These are phyloP conservation scores for Tolypeutes matacus DNA, from an alignment of 2,797 vertebrate genomes.

Conservation along the genomic window DNA sequence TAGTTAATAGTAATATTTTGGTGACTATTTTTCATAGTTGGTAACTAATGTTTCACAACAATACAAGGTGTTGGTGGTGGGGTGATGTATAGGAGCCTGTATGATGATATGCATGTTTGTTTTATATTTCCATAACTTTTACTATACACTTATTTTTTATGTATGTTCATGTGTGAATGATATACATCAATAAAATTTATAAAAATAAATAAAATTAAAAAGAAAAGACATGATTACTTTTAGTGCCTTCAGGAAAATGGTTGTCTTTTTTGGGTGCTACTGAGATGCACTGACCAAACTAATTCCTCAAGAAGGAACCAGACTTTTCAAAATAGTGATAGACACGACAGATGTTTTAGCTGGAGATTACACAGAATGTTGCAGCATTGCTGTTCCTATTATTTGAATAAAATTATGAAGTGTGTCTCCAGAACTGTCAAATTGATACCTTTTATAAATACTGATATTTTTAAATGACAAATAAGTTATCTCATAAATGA, in stretches of 20 bases:
- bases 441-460: slow-evolving; percentile 72
- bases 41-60: too few species aligned
- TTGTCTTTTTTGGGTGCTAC: slow-evolving; percentile 4
- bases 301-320: slow-evolving; percentile 68
- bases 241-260: background rate
- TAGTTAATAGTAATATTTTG: too few species aligned
- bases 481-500: slow-evolving; percentile 67
- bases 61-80: too few species aligned
- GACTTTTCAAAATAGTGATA: slow-evolving; percentile 71
- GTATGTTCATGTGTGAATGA: too few species aligned
- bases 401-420: slow-evolving; percentile 67
- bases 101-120: too few species aligned
- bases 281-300: slow-evolving; percentile 70
- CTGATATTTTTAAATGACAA: background rate
- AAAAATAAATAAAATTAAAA: background rate
- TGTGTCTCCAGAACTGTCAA: slow-evolving; percentile 67
- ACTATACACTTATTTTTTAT: too few species aligned
- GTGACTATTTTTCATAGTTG: too few species aligned
- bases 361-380: slow-evolving; percentile 35
- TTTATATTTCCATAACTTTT: too few species aligned
- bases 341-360: slow-evolving; percentile 74
- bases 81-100: too few species aligned
- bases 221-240: slow-evolving; percentile 4
- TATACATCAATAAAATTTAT: too few species aligned
- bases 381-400: slow-evolving; percentile 57